Evolutionary conservation across 2,888 invertebrate species (phyloP), one percentile per base, ranked within the genome.

Genomic region (Meganola albula): DNA sequence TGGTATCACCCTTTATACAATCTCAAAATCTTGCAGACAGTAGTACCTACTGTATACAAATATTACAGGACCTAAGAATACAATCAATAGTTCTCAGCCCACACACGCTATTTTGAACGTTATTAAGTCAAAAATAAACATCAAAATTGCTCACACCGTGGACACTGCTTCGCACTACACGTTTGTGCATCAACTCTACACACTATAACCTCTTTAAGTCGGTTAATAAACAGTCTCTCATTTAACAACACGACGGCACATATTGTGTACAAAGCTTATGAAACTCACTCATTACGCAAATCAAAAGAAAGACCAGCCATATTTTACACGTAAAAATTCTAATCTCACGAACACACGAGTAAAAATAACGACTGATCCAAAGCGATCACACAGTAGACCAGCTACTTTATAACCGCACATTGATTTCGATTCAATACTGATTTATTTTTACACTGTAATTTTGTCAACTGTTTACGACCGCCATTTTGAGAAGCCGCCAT

Each of bases 181-280:
- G 40, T 58, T 72, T 71, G 73, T 70, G 73, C 72, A 53, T 46
- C 59, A 63, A 57, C 58, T 55, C 59, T 65, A 64, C 50, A n/a
- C n/a, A n/a, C n/a, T n/a, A n/a, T n/a, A n/a, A n/a, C n/a, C n/a
- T n/a, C n/a, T n/a, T n/a, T n/a, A n/a, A n/a, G n/a, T n/a, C n/a
- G n/a, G n/a, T n/a, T 26, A 59, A 51, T 63, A 63, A 65, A 69
- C 71, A 74, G 73, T 74, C 74, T 74, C 65, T 65, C 56, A 44
- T 55, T 62, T 61, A 40, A 46, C 48, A 44, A 49, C 53, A 48
- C 46, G 48, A 48, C 53, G 50, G 48, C 45, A 48, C 55, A 50
- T 52, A 52, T 48, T 57, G 39, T 41, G 43, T 27, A 58, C 58
- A 41, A 54, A 55, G 52, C 54, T 54, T 53, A 52, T 56, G 44